Evolutionary conservation across 2,113 vertebrate species (phyloP), one percentile per base, ranked within the genome.

Genomic region (Zapornia atra): DNA sequence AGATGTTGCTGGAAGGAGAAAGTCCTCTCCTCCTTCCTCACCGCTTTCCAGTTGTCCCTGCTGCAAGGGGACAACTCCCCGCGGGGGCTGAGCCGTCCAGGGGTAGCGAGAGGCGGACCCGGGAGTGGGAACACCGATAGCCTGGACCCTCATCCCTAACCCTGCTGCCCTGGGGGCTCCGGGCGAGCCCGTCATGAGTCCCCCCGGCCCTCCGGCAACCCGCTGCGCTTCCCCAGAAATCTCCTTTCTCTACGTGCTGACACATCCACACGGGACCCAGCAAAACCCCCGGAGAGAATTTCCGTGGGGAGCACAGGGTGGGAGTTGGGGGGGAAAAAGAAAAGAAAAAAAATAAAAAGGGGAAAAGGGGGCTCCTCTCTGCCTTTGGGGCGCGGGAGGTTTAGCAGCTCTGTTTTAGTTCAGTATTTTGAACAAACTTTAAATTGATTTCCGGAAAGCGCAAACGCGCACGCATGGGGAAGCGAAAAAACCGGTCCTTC

Each of bases 401-500:
- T 95, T 91, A 70, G 36, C 25, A 90, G 82, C 15, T 36, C 50
- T n/a, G 80, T 92, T 95, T 93, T 91, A 80, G 75, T 89, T 92
- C 26, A 76, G 88, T 46, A 76, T 91, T 92, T 93, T 91, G 48
- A 88, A 59, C 80, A 94, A 96, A 93, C 91, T 96, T 94, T 4
- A 92, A 61, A 51, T 76, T 85, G 92, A 92, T 97, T 95, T 97
- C 92, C 92, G 82, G 96, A 96, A 95, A 95, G 90, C 29, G 53
- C 92, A 88, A 75, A 57, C 5, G 42, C 60, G 38, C 86, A 86
- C 83, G 92, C 75, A 82, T 76, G 46, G 92, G 96, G 91, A 97
- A 95, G 94, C 63, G 93, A 90, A 85, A 94, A 92, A 97, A 97
- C 88, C 82, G 92, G 96, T 96, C 95, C 95, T 84, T 77, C 80